phyloP scores from a whole-genome alignment of 1,140 invertebrate genomes.

The Nasonia vitripennis region DNA sequence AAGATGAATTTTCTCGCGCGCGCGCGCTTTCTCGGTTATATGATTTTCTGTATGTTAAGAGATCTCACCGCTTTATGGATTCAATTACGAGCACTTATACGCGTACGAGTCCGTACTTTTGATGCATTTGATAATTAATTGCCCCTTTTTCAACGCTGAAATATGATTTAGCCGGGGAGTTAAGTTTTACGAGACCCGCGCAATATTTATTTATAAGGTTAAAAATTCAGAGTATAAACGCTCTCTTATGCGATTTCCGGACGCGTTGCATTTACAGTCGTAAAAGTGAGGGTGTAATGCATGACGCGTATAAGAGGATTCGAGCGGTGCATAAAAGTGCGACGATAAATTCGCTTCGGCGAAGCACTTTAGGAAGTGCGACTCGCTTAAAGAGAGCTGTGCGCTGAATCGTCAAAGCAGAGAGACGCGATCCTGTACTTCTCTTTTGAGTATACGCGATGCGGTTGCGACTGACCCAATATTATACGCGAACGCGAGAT shows the following conservation, averaged over 20 bases:
- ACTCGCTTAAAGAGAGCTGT: neutral
- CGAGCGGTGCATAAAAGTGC: constrained; percentile 23
- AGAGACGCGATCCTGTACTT: neutral
- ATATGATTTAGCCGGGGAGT: constrained; percentile 23
- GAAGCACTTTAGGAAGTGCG: neutral
- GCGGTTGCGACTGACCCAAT: neutral
- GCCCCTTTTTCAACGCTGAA: constrained; percentile 12
- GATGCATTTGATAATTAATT: constrained; percentile 33
- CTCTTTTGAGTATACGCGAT: too few species aligned
- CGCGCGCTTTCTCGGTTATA: neutral
- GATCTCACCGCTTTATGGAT: neutral
- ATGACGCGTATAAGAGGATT: constrained; percentile 45
- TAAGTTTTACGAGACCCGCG: constrained; percentile 29
- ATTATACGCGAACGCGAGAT: too few species aligned
- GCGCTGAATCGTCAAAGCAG: neutral
- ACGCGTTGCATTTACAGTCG: constrained; percentile 25
- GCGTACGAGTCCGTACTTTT: neutral
- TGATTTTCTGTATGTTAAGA: neutral
- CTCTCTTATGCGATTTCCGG: constrained; percentile 27
- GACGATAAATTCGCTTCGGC: constrained; percentile 36
- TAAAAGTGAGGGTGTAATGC: constrained; percentile 42
- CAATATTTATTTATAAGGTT: constrained; percentile 45
- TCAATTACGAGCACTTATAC: neutral
- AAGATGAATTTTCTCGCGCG: neutral
- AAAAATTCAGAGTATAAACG: constrained; percentile 19